Percentiles rank a stretch among this genome's conserved stretches.
Conservation (phyloP, 2,888 invertebrate species). For the Petrolisthes manimaculis region DNA sequence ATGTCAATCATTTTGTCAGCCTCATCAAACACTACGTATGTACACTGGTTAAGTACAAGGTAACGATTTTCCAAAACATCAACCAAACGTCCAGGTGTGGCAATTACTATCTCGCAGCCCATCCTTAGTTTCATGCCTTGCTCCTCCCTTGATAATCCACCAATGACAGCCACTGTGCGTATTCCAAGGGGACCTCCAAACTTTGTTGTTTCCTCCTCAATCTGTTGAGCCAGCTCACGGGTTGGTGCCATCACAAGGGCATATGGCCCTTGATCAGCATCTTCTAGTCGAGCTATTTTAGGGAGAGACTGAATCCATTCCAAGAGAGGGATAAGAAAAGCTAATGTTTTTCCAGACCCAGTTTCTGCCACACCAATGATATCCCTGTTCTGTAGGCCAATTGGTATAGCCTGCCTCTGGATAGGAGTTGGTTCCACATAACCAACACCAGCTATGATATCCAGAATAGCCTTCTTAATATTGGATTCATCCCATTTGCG, state of each 20-base stretch:
- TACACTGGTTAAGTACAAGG: conserved; percentile 95
- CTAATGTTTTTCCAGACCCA: conserved; percentile 98
- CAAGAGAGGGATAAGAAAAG: conserved; percentile 95
- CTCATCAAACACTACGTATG: conserved; percentile 95
- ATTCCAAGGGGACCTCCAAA: conserved; percentile 95
- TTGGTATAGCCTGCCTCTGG: conserved; percentile 98
- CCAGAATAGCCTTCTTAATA: conserved; percentile 89
- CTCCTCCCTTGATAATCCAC: conserved; percentile 95
- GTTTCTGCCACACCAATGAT: conserved; percentile 99
- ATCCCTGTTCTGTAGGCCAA: conserved; percentile 92
- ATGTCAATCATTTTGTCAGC: conserved; percentile 99
- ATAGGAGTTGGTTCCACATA: conserved; percentile 99
- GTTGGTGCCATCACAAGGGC: conserved; percentile 99
- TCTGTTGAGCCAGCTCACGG: conserved; percentile 99
- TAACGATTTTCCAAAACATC: conserved; percentile 99
- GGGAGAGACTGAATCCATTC: conserved; percentile 98
- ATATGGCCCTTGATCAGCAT: conserved; percentile 95
- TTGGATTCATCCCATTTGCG: conserved; percentile 94
- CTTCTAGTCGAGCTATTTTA: conserved; percentile 91
- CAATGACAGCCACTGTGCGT: conserved; percentile 97
- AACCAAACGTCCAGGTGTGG: conserved; percentile 98
- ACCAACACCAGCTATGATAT: conserved; percentile 93
- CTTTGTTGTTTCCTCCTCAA: conserved; percentile 98
- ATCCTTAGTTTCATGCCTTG: conserved; percentile 96
- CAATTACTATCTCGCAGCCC: conserved; percentile 99